Conservation (phyloP, 2,888 invertebrate species). For the Alcis repandata region DNA sequence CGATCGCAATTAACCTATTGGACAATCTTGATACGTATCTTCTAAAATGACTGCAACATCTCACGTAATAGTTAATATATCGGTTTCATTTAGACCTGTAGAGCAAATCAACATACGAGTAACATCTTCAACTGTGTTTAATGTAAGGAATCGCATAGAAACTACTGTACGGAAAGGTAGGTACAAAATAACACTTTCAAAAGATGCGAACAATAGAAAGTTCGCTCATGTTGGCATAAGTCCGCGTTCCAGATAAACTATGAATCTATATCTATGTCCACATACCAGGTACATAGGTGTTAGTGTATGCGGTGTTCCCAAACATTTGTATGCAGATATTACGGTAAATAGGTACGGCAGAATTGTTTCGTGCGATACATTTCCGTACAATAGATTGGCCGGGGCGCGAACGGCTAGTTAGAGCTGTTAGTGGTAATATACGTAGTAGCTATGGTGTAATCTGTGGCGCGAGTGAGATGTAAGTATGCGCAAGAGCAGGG, state of each 20-base stretch:
- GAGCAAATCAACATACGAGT: too few relatives aligned
- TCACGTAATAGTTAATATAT: too few relatives aligned
- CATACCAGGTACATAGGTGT: conserved; percentile 53
- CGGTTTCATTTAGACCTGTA: too few relatives aligned
- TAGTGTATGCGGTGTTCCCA: conserved; percentile 61
- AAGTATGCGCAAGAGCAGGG: conserved; percentile 68
- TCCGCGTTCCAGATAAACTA: conserved; percentile 48
- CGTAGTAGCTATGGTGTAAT: conserved; percentile 14
- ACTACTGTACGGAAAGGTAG: not conserved
- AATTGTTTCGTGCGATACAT: conserved; percentile 81
- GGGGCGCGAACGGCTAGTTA: conserved; percentile 70
- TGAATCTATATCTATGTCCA: conserved; percentile 45
- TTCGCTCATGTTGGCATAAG: conserved; percentile 35
- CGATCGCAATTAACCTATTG: not conserved
- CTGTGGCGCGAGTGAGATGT: conserved; percentile 66
- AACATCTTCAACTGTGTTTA: not conserved
- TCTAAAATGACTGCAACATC: too few relatives aligned
- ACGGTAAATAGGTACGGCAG: conserved; percentile 65
- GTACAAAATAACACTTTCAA: conserved; percentile 24
- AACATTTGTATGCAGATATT: conserved; percentile 80
- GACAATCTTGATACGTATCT: too few relatives aligned
- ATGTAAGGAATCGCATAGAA: not conserved
- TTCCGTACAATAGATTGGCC: conserved; percentile 80
- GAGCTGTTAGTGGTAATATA: conserved; percentile 32
- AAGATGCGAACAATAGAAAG: conserved; percentile 25